Evolutionary conservation across 1,140 invertebrate species (phyloP), one percentile per base, ranked within the genome.

Genomic region (Cydia amplana): DNA sequence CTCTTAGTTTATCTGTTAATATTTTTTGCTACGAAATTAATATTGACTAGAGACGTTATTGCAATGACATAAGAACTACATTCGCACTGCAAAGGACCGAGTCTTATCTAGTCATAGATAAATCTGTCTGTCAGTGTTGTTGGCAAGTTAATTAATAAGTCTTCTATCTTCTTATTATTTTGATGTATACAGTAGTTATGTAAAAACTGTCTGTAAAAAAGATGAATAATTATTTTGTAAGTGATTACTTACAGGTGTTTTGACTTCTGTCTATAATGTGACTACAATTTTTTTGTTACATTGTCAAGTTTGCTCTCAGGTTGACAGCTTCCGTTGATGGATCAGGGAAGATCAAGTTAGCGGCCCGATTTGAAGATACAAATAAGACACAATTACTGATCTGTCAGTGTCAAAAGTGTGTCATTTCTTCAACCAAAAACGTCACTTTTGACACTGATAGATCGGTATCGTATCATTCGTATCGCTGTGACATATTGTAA

Each of bases 91-190:
- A 60, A 20, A 23, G 18, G 55, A 60, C 12, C 55, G n/a, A 20
- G n/a, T 23, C 1, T 60, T 60, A 60, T 60, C 55, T 60, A 60
- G 20, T 60, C 51, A 55, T 60, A 40, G 65, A 70, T 70, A 40
- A 70, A 70, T 70, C 32, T 70, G 32, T 43, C 65, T 70, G 65
- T 70, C 65, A 70, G 36, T 40, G 23, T 43, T 70, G 65, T 70
- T 36, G 28, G 28, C 65, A 43, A 70, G n/a, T 36, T 36, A 70
- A 70, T 70, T 23, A 70, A 70, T 70, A 70, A 70, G 20, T 23
- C 25, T 28, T 20, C 14, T 64, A 64, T 18, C 7, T 9, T 70
- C n/a, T 2, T 40, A 60, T 23, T 23, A 60, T 23, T 20, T 60
- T 12, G 55, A 60, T 12, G 55, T 23, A 0, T 23, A 23, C 55